Base-by-base conservation (phyloP, 2,797 vertebrate species). In the Glossophaga mutica region DNA sequence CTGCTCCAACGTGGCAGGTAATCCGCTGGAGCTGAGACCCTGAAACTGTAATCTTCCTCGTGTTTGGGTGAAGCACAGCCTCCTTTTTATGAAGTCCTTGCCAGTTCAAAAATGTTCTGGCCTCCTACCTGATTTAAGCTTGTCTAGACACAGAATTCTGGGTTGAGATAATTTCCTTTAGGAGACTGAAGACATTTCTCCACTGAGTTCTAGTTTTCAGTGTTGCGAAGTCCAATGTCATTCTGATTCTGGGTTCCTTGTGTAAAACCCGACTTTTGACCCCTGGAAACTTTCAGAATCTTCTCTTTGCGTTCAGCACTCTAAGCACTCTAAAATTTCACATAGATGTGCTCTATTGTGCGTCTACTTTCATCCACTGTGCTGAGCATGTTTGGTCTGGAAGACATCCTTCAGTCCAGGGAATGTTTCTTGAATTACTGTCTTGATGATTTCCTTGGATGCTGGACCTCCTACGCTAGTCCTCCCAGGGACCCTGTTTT, bases 291-390 rank as follows among this genome's bases (percentile, higher is more conserved):
- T 50, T 84, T 34, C 42, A 55, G 42, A 39, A 48, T 71, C 73
- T 52, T 42, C 34, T 94, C 76, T 91, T 87, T 91, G 19, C 59
- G 8, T 74, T 52, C 42, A 91, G 24, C 32, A 39, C 42, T 82
- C 78, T 85, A 90, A 91, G 24, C 32, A 39, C 42, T 82, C 78
- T 85, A 90, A 96, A 90, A 46, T 73, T 57, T 93, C 77, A 88
- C 16, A 6, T 24, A 39, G 44, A 57, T 21, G 16, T 74, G 18
- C 67, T 86, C 70, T 95, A n/a, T 22, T 70, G 3, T 55, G 6
- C 39, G 22, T 67, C 71, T 88, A 26, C 14, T 62, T 57, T 71
- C 50, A 93, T 32, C 48, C 52, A 93, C 0, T 79, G 9, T 79
- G 29, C 39, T 59, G 15, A 94, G 48, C 15, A 15, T 34, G 94